phyloP scores from a whole-genome alignment of 2,888 invertebrate species.

The Pelosia muscerda region DNA sequence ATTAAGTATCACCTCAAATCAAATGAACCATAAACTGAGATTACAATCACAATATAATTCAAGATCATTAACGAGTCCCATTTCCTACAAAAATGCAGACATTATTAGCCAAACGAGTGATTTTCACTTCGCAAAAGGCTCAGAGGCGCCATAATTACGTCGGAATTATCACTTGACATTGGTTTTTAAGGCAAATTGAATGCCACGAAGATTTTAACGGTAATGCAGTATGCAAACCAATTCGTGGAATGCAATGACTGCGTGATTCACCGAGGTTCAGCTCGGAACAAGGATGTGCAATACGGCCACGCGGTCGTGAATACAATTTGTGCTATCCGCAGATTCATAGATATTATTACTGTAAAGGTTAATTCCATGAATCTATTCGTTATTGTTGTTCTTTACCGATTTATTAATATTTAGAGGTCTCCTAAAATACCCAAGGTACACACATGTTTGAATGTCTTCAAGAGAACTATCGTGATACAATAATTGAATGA shows the following conservation, averaged over 20 bases:
- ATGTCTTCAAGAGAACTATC: too few species aligned
- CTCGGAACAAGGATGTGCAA: conserved; percentile 56
- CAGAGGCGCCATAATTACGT: conserved; percentile 64
- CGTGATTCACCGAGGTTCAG: conserved; percentile 65
- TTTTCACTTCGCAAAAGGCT: conserved; percentile 60
- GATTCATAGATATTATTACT: conserved; percentile 28
- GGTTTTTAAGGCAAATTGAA: conserved; percentile 67
- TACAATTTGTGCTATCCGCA: conserved; percentile 25
- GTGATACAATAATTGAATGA: too few species aligned
- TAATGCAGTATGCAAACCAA: conserved; percentile 64
- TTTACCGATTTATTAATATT: not conserved
- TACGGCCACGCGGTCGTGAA: conserved; percentile 38
- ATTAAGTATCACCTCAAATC: not conserved
- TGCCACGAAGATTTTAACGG: conserved; percentile 73
- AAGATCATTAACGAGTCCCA: conserved; percentile 30
- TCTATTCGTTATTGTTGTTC: not conserved
- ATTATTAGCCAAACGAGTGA: conserved; percentile 58
- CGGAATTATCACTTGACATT: conserved; percentile 64
- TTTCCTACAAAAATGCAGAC: conserved; percentile 44
- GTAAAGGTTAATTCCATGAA: conserved; percentile 33
- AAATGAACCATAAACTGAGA: conserved; percentile 12
- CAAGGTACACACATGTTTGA: not conserved
- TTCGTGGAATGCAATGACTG: conserved; percentile 68
- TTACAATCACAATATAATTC: conserved; percentile 19
- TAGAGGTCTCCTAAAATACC: not conserved